A percentile compares a stretch with the other conserved stretches of the same genome.
phyloP scores from a whole-genome alignment of 2,113 vertebrate genomes.

The Zingel zingel region DNA sequence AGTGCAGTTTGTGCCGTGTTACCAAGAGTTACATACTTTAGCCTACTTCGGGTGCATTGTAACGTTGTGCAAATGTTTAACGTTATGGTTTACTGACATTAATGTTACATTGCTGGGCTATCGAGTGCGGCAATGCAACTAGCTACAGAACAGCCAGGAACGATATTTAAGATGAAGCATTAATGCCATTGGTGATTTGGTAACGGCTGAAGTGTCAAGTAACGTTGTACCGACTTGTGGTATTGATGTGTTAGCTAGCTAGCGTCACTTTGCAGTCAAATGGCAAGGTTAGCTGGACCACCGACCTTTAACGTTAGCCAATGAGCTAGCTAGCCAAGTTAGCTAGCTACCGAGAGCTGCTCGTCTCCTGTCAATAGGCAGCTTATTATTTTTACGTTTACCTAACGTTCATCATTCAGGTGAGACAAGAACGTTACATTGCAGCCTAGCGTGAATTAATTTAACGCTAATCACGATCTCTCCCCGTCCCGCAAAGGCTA shows the following conservation, averaged over 20 bases:
- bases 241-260: background rate
- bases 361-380: background rate
- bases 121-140: conserved; percentile 25
- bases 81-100: background rate
- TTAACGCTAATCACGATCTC: background rate
- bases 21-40: background rate
- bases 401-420: background rate
- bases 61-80: background rate
- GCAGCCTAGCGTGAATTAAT: background rate
- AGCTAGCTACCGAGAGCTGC: conserved; percentile 46
- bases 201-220: background rate
- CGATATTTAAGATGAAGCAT: background rate
- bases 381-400: background rate
- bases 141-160: background rate
- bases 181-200: background rate
- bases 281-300: conserved; percentile 68
- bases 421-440: background rate
- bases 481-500: background rate
- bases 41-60: too few species aligned
- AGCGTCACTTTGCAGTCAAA: conserved; percentile 40
- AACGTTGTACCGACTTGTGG: background rate
- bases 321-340: conserved; percentile 50
- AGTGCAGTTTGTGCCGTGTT: background rate
- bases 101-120: background rate
- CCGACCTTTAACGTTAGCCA: conserved; percentile 77